Conservation (phyloP, 2,888 invertebrate genomes). For the Drosophila putrida region DNA sequence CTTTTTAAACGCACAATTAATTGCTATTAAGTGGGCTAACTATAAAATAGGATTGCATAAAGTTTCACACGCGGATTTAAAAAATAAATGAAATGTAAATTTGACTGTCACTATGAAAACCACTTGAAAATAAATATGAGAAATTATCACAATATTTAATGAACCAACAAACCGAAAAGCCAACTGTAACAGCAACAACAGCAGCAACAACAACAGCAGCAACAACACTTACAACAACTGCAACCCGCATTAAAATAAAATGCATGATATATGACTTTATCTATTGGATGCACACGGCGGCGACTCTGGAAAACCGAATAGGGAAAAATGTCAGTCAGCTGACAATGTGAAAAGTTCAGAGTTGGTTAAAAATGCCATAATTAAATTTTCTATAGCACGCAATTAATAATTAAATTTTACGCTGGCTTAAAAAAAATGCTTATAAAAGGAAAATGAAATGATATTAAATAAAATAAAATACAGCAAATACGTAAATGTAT, state of each 20-base stretch:
- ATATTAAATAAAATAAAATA: slow-evolving; percentile 2
- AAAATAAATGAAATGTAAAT: slow-evolving; percentile 60
- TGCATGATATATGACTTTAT: slow-evolving; percentile 74
- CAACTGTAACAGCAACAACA: slow-evolving; percentile 29
- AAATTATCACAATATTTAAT: slow-evolving; percentile 80
- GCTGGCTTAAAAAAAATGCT: background rate
- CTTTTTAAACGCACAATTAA: slow-evolving; percentile 46
- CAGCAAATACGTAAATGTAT: slow-evolving; percentile 18
- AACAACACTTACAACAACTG: slow-evolving; percentile 5
- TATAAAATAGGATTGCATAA: background rate
- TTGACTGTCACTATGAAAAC: slow-evolving; percentile 57
- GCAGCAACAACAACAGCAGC: background rate
- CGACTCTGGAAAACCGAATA: slow-evolving; percentile 17
- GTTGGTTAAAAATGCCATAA: slow-evolving; percentile 27
- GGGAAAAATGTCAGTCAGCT: slow-evolving; percentile 17
- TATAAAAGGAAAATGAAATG: slow-evolving; percentile 12
- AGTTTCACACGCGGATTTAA: background rate
- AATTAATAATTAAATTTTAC: slow-evolving; percentile 36
- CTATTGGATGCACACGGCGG: slow-evolving; percentile 57
- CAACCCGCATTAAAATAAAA: slow-evolving; percentile 51
- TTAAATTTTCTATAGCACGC: slow-evolving; percentile 32
- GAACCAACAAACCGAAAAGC: slow-evolving; percentile 72
- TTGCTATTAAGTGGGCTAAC: slow-evolving; percentile 24
- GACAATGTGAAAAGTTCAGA: slow-evolving; percentile 25
- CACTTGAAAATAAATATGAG: slow-evolving; percentile 78